Conservation (phyloP, 1,140 invertebrate species). For the Pararge aegeria region DNA sequence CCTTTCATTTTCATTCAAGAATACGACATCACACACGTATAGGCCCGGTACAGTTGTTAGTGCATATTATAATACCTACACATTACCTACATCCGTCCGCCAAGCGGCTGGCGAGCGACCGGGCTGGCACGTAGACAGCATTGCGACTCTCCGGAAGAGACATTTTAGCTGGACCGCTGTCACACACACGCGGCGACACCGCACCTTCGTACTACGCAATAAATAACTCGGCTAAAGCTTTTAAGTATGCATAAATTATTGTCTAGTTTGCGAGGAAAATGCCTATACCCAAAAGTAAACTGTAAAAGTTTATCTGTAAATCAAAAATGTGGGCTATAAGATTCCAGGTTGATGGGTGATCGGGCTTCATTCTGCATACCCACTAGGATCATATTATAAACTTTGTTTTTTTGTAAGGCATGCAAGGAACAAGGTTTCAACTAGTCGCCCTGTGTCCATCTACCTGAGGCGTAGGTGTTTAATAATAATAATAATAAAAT, state of each 20-base stretch:
- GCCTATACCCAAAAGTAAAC: background rate
- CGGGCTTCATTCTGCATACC: too few species aligned
- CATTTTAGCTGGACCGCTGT: constrained; percentile 39
- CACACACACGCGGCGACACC: constrained; percentile 28
- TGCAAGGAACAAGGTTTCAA: too few species aligned
- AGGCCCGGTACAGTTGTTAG: background rate
- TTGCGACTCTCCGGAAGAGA: constrained; percentile 33
- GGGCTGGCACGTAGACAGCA: constrained; percentile 49
- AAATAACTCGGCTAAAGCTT: constrained; percentile 28
- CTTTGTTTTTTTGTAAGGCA: too few species aligned
- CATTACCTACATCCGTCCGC: constrained; percentile 4
- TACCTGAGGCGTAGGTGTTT: too few species aligned
- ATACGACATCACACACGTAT: too few species aligned
- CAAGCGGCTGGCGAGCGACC: constrained; percentile 32
- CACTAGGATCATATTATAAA: too few species aligned
- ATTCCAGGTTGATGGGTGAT: too few species aligned
- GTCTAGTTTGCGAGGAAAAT: background rate
- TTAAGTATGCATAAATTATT: constrained; percentile 22
- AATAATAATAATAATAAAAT: too few species aligned
- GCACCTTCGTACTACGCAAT: constrained; percentile 26
- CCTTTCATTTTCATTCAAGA: too few species aligned
- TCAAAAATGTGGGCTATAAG: background rate
- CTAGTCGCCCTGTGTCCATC: too few species aligned
- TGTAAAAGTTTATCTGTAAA: too few species aligned
- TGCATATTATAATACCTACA: background rate